Evolutionary conservation across 2,888 invertebrate genomes (phyloP).

Genomic region (Bellardia pandia): DNA sequence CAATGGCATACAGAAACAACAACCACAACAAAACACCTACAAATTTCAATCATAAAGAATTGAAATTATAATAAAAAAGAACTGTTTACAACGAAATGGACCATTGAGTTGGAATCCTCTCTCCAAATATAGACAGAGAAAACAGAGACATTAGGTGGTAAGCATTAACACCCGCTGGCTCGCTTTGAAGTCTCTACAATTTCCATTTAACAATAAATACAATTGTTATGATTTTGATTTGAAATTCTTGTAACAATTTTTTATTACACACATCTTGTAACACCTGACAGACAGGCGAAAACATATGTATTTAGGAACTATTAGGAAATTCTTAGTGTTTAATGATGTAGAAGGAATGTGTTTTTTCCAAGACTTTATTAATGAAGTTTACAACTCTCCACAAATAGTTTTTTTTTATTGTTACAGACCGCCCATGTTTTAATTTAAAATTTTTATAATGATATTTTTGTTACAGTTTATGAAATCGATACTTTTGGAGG

Average conservation of each 20-base stretch:
- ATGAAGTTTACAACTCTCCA: neutral
- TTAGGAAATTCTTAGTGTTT: neutral
- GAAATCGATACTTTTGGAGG: slow-evolving; percentile 46
- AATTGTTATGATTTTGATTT: slow-evolving; percentile 44
- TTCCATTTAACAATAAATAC: slow-evolving; percentile 39
- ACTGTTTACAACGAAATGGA: neutral
- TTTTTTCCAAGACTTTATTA: neutral
- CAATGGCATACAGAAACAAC: neutral
- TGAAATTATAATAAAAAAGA: neutral
- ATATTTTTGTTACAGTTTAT: slow-evolving; percentile 10
- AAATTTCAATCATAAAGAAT: neutral
- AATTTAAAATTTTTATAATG: neutral
- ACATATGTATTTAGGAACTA: too few relatives aligned
- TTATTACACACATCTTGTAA: slow-evolving; percentile 31
- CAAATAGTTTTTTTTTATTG: neutral
- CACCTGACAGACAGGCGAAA: slow-evolving; percentile 1
- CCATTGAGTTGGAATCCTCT: neutral
- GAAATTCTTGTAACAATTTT: slow-evolving; percentile 33
- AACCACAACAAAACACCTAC: neutral
- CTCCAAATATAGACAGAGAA: neutral
- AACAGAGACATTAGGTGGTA: slow-evolving; percentile 46
- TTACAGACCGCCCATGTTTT: slow-evolving; percentile 41
- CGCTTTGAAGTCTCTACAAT: slow-evolving; percentile 56
- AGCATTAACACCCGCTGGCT: slow-evolving; percentile 53
- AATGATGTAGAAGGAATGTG: neutral